Evolutionary conservation across 2,888 invertebrate genomes (phyloP), one percentile per base, ranked within the genome.

Genomic region (Lasioglossum zephyrum): DNA sequence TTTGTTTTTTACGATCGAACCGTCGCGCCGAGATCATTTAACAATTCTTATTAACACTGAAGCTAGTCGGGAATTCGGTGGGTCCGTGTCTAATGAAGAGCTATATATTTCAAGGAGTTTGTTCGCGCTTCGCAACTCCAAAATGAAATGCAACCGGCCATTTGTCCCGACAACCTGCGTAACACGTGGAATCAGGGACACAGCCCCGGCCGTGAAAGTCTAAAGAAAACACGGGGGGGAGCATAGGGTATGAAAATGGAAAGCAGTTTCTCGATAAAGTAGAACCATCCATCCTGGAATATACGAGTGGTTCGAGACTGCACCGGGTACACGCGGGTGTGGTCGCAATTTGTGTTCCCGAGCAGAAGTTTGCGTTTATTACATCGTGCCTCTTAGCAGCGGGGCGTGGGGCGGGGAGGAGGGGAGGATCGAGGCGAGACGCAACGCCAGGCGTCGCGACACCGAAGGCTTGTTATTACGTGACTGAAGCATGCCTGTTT

Each of bases 391-490:
- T 84, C 81, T 82, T 81, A 81, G 72, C 80, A 74, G 73, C 57
- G 26, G 4, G 31, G 31, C 31, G 31, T 31, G 31, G 31, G 31
- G 13, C 2, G 39, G 44, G 16, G 36, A 3, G 36, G 36, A 3
- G 36, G 36, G 36, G 36, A 31, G 78, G 76, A 70, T 69, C 18
- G 36, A 18, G 31, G 18, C 26, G 66, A 18, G 31, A 18, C 18
- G 69, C 18, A 39, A 11, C 4, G 39, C 9, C 70, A 73, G 81
- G 36, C 16, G 36, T 11, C 31, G 36, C 16, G 60, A 63, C 60
- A 73, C 73, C 82, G 80, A 84, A 83, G 84, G 88, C 90, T 92
- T 89, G 83, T 92, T 91, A 92, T 91, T 92, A 88, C 87, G 84
- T 88, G 85, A 57, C 76, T 79, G 72, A 84, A 80, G 81, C 84